Percentiles rank a stretch among this genome's conserved stretches.
These are phyloP conservation scores for Myrmophylax atrothorax DNA, from an alignment of 2,113 vertebrate species.

Conservation along the genomic window DNA sequence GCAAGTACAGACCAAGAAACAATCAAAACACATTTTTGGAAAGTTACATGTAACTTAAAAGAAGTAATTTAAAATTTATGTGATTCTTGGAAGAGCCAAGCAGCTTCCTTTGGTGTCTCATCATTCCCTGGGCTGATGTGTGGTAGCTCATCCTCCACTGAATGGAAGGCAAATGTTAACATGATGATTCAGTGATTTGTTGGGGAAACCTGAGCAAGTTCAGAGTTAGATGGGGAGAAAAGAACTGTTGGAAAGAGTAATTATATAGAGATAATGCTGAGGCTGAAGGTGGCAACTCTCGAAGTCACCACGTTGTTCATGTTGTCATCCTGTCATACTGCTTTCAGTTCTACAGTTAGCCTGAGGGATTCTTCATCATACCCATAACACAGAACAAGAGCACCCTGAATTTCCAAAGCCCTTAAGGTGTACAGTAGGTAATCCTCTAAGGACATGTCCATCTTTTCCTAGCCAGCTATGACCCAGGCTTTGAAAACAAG, in stretches of 20 bases:
- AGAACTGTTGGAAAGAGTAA: background rate
- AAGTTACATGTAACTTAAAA: background rate
- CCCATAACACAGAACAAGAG: background rate
- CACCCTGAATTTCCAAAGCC: background rate
- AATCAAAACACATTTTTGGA: background rate
- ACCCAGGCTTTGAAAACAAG: background rate
- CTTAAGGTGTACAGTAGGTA: background rate
- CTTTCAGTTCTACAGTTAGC: background rate
- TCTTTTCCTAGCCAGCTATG: background rate
- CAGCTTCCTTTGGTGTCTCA: background rate
- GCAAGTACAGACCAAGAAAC: background rate
- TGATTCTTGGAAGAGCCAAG: background rate
- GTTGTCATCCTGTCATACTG: background rate
- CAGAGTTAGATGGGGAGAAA: background rate
- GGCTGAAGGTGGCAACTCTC: background rate
- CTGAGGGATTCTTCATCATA: background rate
- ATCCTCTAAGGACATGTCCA: background rate
- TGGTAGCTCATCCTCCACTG: background rate
- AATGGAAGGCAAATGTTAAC: background rate
- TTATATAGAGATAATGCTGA: background rate
- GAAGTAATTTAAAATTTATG: background rate
- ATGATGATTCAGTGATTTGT: background rate
- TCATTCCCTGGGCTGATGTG: background rate
- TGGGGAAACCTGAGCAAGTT: background rate
- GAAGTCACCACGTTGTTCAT: background rate